Conservation (phyloP, 2,797 vertebrate genomes). For the Clarias fuscus region DNA sequence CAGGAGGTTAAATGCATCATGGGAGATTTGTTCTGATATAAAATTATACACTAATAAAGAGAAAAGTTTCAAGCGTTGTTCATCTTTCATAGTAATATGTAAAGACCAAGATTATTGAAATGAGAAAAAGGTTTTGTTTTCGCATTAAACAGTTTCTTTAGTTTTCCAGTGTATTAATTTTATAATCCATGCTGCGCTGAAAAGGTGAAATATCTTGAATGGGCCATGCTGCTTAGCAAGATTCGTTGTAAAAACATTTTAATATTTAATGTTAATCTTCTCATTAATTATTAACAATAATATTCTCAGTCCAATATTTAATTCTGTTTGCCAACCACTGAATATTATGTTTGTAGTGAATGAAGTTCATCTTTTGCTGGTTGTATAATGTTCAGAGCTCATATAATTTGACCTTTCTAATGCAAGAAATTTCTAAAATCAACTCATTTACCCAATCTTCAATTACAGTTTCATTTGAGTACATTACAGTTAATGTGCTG, state of each 20-base stretch:
- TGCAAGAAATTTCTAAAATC: not conserved
- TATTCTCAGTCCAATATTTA: not conserved
- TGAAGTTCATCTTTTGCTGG: not conserved
- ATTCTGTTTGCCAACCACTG: not conserved
- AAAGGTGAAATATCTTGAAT: constrained; percentile 7
- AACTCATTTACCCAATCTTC: not conserved
- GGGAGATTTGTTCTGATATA: not conserved
- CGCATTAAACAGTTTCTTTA: not conserved
- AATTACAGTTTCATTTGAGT: constrained; percentile 20
- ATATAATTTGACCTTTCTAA: not conserved
- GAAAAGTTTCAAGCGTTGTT: not conserved
- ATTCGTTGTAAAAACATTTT: not conserved
- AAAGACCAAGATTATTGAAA: not conserved
- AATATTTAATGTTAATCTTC: not conserved
- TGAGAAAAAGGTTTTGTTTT: not conserved
- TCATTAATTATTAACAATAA: not conserved
- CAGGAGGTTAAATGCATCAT: not conserved
- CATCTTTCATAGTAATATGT: not conserved
- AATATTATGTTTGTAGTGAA: not conserved
- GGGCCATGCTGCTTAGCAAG: not conserved
- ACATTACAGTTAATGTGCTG: not conserved
- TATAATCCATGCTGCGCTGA: not conserved
- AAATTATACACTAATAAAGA: not conserved
- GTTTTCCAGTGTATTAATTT: not conserved
- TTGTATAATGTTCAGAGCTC: not conserved